Conservation (phyloP, 2,113 vertebrate genomes). For the Sceloporus tristichus region DNA sequence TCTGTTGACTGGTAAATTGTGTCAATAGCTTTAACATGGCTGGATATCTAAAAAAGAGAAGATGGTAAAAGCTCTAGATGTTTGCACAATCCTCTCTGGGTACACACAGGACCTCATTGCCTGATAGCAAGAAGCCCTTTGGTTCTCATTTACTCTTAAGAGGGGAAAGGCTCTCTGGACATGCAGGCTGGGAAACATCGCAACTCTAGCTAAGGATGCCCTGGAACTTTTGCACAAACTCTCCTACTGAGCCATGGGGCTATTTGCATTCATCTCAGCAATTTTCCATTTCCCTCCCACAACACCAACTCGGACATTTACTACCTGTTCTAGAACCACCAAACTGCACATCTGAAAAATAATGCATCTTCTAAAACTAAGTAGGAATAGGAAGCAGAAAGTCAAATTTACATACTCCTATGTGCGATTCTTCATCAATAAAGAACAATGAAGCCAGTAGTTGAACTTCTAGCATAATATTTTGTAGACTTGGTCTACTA, state of each 20-base stretch:
- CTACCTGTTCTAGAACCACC: background rate
- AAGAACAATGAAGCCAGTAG: no score
- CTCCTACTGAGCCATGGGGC: background rate
- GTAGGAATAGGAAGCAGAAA: background rate
- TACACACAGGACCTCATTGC: no score
- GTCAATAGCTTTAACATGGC: constrained; percentile 96
- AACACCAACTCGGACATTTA: background rate
- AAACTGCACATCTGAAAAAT: background rate
- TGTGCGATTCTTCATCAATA: no score
- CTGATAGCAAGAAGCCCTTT: no score
- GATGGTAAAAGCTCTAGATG: background rate
- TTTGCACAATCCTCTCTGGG: no score
- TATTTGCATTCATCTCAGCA: background rate
- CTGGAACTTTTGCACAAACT: background rate
- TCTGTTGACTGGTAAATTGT: constrained; percentile 95
- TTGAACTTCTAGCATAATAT: no score
- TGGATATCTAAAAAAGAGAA: constrained; percentile 88
- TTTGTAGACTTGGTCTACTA: no score
- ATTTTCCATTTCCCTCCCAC: no score
- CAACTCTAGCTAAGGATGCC: no score
- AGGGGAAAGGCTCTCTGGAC: background rate
- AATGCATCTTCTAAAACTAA: background rate
- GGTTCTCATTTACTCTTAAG: no score
- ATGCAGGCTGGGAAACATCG: background rate
- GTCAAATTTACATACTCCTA: no score